These are phyloP conservation scores for Harpagifer antarcticus DNA, from an alignment of 2,797 vertebrate species.

Conservation along the genomic window DNA sequence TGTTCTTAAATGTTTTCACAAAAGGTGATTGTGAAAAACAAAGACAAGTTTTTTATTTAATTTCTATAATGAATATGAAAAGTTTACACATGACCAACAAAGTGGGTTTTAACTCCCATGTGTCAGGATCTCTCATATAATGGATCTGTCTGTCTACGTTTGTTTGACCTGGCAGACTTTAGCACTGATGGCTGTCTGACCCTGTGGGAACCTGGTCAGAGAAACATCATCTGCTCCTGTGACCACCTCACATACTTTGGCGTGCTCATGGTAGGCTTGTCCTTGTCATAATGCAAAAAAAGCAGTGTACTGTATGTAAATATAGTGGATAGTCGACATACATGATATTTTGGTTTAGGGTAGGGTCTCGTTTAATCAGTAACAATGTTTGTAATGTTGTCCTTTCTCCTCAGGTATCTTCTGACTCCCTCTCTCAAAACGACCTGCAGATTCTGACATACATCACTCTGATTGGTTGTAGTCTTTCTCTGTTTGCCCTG, in stretches of 20 bases:
- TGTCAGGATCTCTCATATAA: background rate
- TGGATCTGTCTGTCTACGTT: background rate
- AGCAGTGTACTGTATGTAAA: no score
- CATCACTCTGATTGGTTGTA: constrained; percentile 59
- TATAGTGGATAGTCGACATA: no score
- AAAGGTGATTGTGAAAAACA: constrained; percentile 41
- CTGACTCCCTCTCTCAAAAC: fast-evolving
- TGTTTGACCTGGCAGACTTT: constrained; percentile 30
- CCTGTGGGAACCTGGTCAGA: background rate
- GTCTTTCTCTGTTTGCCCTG: constrained; percentile 59
- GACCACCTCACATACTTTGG: constrained; percentile 73
- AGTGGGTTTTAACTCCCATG: background rate
- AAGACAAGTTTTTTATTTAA: background rate
- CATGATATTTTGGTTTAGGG: background rate
- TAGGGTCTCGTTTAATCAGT: background rate
- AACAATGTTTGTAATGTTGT: background rate
- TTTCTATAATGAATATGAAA: background rate
- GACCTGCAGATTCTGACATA: constrained; percentile 31
- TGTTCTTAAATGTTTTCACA: constrained; percentile 43
- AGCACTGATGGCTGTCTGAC: constrained; percentile 42
- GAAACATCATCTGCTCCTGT: constrained; percentile 57
- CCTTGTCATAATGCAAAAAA: background rate
- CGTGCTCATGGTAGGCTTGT: constrained; percentile 63
- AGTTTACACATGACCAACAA: background rate
- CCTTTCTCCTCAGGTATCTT: constrained; percentile 42